Evolutionary conservation across 2,888 invertebrate species (phyloP), one percentile per base, ranked within the genome.

Genomic region (Yponomeuta evonymella): DNA sequence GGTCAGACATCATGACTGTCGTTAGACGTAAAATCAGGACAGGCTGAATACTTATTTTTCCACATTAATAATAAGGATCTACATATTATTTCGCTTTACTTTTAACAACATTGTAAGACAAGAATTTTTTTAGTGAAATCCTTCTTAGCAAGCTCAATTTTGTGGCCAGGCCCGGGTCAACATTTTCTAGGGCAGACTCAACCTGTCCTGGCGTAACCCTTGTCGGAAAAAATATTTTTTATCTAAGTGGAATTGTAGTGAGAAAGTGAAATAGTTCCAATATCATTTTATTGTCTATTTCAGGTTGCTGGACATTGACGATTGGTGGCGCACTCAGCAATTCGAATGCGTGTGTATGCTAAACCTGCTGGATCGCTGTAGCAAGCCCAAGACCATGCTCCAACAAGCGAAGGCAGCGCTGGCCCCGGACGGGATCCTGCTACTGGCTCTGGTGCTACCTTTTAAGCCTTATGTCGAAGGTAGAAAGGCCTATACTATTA

Each of bases 401-500:
- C 90, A 93, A 70, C 94, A 96, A 78, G 96, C 99, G 48, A 94
- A 94, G 75, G 83, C 90, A 30, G 94, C 96, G 0, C 88, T 99
- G 67, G 93, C 94, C 8, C 95, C 96, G 0, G 94, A 94, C 70
- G 98, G 98, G 0, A 89, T 95, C 43, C 93, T 97, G 33, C 83
- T 99, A 67, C 90, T 99, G n/a, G 98, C 98, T 0, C 92, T 98
- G 2, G 99, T 99, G 15, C 92, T 99, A 73, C 99, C 99, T 0
- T 97, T 98, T 90, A 96, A 95, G 77, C 97, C 98, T 71, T 99
- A 98, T 83, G 98, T 99, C 0, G 99, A 99, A 93, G 96, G 97
- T 95, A 92, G 73, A 71, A 23, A 23, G 64, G 64, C 30, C 51
- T 43, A 8, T 43, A 43, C 43, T 43, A 8, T 43, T 43, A 36